Evolutionary conservation across 2,888 invertebrate genomes (phyloP).

Genomic region (Itoplectis maculator): DNA sequence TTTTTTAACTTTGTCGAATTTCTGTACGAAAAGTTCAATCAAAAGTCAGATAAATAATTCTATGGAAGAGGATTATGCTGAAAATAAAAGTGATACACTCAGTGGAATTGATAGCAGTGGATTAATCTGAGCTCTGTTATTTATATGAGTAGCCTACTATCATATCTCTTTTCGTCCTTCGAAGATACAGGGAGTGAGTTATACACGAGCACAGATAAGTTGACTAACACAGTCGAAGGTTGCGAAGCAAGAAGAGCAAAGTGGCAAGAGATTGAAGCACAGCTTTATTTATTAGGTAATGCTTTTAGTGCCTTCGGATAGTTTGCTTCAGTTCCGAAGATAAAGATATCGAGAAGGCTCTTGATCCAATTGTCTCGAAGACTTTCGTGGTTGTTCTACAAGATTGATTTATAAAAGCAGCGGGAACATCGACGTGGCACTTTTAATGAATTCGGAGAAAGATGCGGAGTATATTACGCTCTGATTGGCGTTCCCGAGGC

Average conservation of each 20-base stretch:
- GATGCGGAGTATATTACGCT: background rate
- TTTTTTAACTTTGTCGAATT: background rate
- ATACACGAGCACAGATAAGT: constrained; percentile 61
- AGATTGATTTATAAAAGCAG: constrained; percentile 25
- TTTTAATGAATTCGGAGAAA: constrained; percentile 37
- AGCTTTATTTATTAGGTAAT: constrained; percentile 82
- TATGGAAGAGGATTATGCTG: background rate
- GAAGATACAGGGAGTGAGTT: constrained; percentile 45
- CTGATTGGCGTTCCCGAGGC: background rate
- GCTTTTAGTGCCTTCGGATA: constrained; percentile 75
- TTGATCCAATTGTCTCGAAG: constrained; percentile 41
- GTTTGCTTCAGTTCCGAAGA: constrained; percentile 26
- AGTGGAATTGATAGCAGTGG: constrained; percentile 1
- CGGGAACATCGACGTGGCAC: constrained; percentile 3
- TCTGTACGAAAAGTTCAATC: constrained; percentile 2
- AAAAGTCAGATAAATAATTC: background rate
- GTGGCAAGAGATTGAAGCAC: constrained; percentile 69
- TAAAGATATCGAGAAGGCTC: constrained; percentile 47
- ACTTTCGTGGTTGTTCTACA: constrained; percentile 31
- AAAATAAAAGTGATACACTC: background rate
- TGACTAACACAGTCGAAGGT: constrained; percentile 68
- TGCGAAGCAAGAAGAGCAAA: constrained; percentile 35
- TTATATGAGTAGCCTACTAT: constrained; percentile 59
- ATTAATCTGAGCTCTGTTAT: constrained; percentile 19
- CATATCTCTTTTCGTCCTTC: constrained; percentile 63